These are phyloP conservation scores for Leptinotarsa haldemani DNA, from an alignment of 2,888 invertebrate genomes.

Conservation along the genomic window DNA sequence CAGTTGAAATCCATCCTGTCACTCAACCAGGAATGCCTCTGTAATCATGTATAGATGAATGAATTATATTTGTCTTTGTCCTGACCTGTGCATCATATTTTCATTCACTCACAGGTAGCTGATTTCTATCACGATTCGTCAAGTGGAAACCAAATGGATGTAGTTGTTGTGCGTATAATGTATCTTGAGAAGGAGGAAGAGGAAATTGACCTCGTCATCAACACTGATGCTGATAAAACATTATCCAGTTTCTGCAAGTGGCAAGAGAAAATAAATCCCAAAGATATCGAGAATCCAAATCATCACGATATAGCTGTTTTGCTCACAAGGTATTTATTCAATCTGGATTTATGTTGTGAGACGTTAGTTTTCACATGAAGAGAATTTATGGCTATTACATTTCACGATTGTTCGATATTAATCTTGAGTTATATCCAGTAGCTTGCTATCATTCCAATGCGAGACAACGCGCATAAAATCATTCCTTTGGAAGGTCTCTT, in stretches of 20 bases:
- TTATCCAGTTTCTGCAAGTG: constrained; percentile 75
- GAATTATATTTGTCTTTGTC: no score
- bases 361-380: background rate
- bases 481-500: no score
- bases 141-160: constrained; percentile 71
- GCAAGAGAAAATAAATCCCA: constrained; percentile 71
- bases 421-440: no score
- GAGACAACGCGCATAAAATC: no score
- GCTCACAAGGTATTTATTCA: constrained; percentile 67
- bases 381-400: no score
- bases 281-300: constrained; percentile 69
- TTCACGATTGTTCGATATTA: no score
- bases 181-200: constrained; percentile 69
- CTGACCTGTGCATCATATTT: background rate
- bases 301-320: constrained; percentile 74
- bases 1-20: no score
- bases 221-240: constrained; percentile 69
- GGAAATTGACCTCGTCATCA: constrained; percentile 68
- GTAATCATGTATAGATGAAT: no score
- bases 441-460: no score
- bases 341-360: background rate
- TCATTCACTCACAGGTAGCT: constrained; percentile 57
- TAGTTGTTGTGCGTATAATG: constrained; percentile 70
- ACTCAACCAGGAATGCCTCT: no score
- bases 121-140: constrained; percentile 66